Evolutionary conservation across 1,140 invertebrate genomes (phyloP), one percentile per base, ranked within the genome.

Genomic region (Pomacea maculata): DNA sequence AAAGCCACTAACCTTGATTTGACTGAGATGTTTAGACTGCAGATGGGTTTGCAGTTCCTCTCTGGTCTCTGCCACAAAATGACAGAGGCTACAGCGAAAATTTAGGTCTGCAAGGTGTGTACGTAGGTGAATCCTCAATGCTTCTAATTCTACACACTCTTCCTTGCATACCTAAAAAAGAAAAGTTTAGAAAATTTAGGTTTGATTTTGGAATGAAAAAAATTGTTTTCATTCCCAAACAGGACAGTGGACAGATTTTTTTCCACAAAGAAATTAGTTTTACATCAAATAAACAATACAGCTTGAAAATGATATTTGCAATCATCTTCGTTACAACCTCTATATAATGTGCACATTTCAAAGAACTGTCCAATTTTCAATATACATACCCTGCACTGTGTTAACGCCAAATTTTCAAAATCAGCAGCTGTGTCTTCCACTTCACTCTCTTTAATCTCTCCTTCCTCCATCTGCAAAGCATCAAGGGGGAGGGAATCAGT

Each of bases 11-110:
- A 90, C 88, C 85, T 87, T 88, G 4, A 89, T 79, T 19, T 86
- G 84, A 25, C 81, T 78, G 71, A 85, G 78, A 79, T 89, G 88
- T 61, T 83, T 82, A 25, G 82, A 67, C 17, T 83, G 80, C 80
- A 88, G 87, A 79, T 91, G 89, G 29, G 80, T 77, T 57, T 84
- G 75, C 52, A 91, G 79, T 29, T 89, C 83, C 52, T 86, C 83
- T 15, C 83, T 80, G 64, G 81, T 83, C n/a, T 89, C 86, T 2
- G 87, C 78, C 12, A 86, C 79, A 81, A 87, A 91, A 76, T 88
- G 87, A 85, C 90, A 91, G 25, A 88, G 72, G 21, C 81, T 84
- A 86, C 90, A 91, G 15, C 82, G 84, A 70, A 84, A 85, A 17
- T 85, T 83, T 12, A 83, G 79, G 63, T 88, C 88, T 29, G 87